Conservation (phyloP, 2,888 invertebrate genomes). For the Thymelicus acteon region DNA sequence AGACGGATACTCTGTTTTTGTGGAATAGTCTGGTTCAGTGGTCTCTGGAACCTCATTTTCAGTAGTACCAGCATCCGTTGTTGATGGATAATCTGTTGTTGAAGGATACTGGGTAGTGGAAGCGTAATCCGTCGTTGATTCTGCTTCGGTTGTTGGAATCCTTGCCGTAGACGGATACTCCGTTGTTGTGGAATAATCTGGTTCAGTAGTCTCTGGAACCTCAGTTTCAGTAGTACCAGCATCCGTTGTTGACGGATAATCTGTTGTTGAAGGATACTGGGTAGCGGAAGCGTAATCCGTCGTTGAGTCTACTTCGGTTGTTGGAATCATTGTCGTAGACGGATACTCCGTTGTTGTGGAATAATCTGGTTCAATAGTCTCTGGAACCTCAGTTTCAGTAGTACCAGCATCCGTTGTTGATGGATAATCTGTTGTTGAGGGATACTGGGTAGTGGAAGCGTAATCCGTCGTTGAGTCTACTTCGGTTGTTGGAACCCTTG, state of each 20-base stretch:
- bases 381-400: neutral
- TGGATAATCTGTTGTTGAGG: neutral
- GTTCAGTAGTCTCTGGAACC: too few relatives aligned
- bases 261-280: too few relatives aligned
- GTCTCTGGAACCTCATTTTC: too few relatives aligned
- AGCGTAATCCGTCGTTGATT: conserved; percentile 13
- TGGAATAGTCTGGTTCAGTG: neutral
- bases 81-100: neutral
- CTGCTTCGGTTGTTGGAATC: neutral
- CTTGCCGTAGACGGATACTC: conserved; percentile 4
- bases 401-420: too few relatives aligned
- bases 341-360: neutral
- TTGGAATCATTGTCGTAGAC: conserved; percentile 9
- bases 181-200: neutral
- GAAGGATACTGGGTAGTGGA: neutral
- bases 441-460: too few relatives aligned
- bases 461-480: neutral
- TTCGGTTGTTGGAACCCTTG: too few relatives aligned
- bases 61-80: too few relatives aligned
- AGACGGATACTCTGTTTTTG: neutral
- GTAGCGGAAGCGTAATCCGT: too few relatives aligned
- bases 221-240: too few relatives aligned
- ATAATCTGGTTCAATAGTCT: too few relatives aligned
- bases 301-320: too few relatives aligned
- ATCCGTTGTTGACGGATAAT: too few relatives aligned